Evolutionary conservation across 2,888 invertebrate genomes (phyloP).

Genomic region (Drosophila tripunctata): DNA sequence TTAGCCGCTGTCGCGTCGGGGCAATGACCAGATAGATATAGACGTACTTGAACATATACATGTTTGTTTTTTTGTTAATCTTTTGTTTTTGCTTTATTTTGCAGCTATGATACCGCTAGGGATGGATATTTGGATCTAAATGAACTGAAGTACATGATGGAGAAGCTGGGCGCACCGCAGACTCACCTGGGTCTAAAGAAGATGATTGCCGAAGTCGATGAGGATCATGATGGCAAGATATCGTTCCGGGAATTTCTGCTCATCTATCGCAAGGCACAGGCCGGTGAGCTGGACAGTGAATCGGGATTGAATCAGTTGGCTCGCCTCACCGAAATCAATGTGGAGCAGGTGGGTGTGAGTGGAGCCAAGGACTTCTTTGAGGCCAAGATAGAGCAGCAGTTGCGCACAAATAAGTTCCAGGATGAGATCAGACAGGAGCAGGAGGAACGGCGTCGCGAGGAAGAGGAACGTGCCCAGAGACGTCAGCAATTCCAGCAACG

Average conservation of each 20-base stretch:
- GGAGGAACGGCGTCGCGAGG: conserved; percentile 92
- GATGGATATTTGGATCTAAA: conserved; percentile 95
- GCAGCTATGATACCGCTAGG: conserved; percentile 95
- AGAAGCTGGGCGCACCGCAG: conserved; percentile 96
- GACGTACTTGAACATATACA: neutral
- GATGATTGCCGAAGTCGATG: conserved; percentile 97
- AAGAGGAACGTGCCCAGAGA: conserved; percentile 92
- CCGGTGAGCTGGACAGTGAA: conserved; percentile 94
- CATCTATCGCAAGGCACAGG: conserved; percentile 93
- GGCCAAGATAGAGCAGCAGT: conserved; percentile 95
- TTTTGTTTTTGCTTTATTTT: neutral
- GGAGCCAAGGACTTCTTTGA: conserved; percentile 98
- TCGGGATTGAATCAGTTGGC: conserved; percentile 95
- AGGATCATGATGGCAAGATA: conserved; percentile 93
- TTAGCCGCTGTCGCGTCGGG: conserved; percentile 41
- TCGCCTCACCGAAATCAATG: conserved; percentile 94
- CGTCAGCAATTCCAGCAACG: conserved; percentile 94
- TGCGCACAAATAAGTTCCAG: conserved; percentile 94
- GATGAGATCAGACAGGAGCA: conserved; percentile 96
- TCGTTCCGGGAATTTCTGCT: conserved; percentile 95
- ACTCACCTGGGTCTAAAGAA: conserved; percentile 97
- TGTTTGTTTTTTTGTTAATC: neutral
- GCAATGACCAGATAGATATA: conserved; percentile 36
- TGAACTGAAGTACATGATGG: conserved; percentile 98
- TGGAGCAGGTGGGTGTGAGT: conserved; percentile 96